Evolutionary conservation across 2,888 invertebrate species (phyloP), one percentile per base, ranked within the genome.

Genomic region (Microplitis manilae): DNA sequence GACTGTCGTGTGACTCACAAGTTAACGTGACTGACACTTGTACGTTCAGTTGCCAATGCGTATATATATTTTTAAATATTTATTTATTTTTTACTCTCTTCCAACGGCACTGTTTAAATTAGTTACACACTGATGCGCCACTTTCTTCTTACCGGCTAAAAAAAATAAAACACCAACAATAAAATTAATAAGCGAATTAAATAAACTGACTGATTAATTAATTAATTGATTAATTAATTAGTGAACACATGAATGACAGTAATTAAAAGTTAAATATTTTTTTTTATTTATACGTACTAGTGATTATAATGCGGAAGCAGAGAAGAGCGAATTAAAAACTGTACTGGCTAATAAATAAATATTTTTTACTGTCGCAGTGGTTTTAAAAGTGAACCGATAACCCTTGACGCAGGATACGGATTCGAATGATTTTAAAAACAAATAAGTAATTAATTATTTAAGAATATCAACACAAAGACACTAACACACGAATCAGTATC

Each of bases 61-160:
- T 74, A 30, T 75, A 68, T 64, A 9, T 50, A 6, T 68, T 17
- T 61, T 39, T 69, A n/a, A n/a, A 59, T 73, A 70, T 60, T 40
- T 41, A 68, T 68, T 68, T 68, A 68, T 15, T 68, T 41, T 68
- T 20, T n/a, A 15, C 13, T 7, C 38, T 71, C 71, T 39, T 15
- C 9, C 20, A 20, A 71, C 71, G 65, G 30, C 30, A 65, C 38
- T 20, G 15, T 73, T 81, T 80, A 81, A 80, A 80, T 81, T 82
- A 80, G 80, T 79, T 78, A 80, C 79, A 80, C 82, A 83, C 81
- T 82, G 82, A 81, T 84, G 83, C 83, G 83, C 84, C 85, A 84
- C 84, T 84, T 81, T 81, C 75, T 80, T 76, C 71, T 79, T 78
- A 73, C 78, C 75, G 76, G 78, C 77, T 78, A 68, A 59, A 61